A percentile compares a stretch with the other conserved stretches of the same genome.
phyloP scores from a whole-genome alignment of 2,888 invertebrate genomes.

The Metalampra italica region DNA sequence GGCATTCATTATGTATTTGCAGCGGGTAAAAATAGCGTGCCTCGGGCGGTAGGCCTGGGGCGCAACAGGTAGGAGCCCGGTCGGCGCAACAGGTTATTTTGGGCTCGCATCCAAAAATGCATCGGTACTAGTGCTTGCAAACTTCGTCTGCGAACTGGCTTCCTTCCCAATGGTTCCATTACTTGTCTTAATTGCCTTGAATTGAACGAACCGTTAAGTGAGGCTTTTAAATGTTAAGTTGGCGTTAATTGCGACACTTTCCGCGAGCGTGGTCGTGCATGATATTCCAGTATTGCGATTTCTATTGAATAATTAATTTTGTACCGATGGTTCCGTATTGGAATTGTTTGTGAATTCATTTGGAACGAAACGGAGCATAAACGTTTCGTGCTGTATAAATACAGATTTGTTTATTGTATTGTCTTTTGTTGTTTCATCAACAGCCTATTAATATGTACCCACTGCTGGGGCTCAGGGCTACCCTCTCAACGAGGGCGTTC shows the following conservation, averaged over 20 bases:
- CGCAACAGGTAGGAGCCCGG: neutral
- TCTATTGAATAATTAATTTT: neutral
- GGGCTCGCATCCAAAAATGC: conserved; percentile 78
- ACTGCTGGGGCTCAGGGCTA: too few relatives aligned
- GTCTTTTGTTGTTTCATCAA: neutral
- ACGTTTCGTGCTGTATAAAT: neutral
- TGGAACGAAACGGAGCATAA: neutral
- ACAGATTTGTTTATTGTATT: neutral
- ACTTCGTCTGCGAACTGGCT: conserved; percentile 48
- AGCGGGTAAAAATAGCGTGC: conserved; percentile 63
- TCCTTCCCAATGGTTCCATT: conserved; percentile 36
- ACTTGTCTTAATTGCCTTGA: conserved; percentile 7
- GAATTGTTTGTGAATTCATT: neutral
- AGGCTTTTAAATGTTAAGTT: neutral
- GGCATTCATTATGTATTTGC: conserved; percentile 75
- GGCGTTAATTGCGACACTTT: neutral
- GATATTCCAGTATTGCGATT: too few relatives aligned
- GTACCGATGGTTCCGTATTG: too few relatives aligned
- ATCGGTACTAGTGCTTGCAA: conserved; percentile 55
- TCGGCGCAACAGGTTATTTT: conserved; percentile 72
- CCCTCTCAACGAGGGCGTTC: too few relatives aligned
- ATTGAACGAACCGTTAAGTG: conserved; percentile 6
- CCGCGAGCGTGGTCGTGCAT: neutral
- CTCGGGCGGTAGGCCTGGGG: conserved; percentile 34
- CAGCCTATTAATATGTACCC: too few relatives aligned